Evolutionary conservation across 2,888 invertebrate genomes (phyloP).

Genomic region (Hoplodrina ambigua): DNA sequence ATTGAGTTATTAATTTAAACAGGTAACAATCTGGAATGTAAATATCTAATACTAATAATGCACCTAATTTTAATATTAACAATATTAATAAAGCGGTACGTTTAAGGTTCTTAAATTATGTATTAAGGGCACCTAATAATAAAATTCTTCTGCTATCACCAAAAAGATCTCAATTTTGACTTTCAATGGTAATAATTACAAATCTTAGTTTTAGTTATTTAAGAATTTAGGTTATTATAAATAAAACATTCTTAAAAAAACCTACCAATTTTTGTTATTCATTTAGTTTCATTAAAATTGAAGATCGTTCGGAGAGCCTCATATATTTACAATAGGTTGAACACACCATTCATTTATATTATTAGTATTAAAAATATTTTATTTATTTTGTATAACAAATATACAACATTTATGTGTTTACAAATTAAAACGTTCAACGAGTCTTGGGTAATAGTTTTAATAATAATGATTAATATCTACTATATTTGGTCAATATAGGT

Average conservation of each 20-base stretch:
- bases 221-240: too few species aligned
- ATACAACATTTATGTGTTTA: neutral
- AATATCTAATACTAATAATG: conserved; percentile 1
- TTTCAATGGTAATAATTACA: neutral
- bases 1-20: conserved; percentile 8
- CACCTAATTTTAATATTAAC: neutral
- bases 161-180: neutral
- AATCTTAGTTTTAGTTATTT: too few species aligned
- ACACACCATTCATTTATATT: too few species aligned
- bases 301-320: too few species aligned
- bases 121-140: neutral
- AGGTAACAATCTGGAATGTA: conserved; percentile 47
- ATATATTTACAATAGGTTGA: too few species aligned
- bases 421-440: conserved; percentile 6
- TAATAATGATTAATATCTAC: conserved; percentile 1
- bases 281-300: too few species aligned
- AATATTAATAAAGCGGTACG: neutral
- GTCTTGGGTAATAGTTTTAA: neutral
- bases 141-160: neutral
- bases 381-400: neutral
- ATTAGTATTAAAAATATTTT: neutral
- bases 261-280: too few species aligned
- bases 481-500: conserved; percentile 28
- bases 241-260: too few species aligned
- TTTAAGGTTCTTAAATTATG: neutral